Evolutionary conservation across 2,113 vertebrate genomes (phyloP), one percentile per base, ranked within the genome.

Genomic region (Gallinago undulata): DNA sequence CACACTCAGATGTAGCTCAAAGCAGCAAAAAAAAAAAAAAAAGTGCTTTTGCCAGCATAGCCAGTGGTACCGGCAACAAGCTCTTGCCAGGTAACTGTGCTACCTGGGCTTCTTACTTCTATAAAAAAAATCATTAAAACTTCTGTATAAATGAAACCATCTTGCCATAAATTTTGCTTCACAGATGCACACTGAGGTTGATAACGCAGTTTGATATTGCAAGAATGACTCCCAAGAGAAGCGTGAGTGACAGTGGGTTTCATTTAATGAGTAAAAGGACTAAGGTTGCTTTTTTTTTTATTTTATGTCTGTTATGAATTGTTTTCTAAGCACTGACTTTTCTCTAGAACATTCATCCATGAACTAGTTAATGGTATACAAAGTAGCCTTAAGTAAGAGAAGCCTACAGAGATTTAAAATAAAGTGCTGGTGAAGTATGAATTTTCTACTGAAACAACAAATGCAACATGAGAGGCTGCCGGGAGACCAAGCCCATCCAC

Each of bases 191-290:
- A 3, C 39, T 33, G 76, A 80, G 63, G 48, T 53, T 86, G 93
- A 16, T 73, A 89, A 79, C 2, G 4, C 63, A 86, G 88, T 77
- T 86, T 88, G 89, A 55, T 84, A 78, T 25, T 19, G 31, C 60
- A 80, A 78, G 64, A 28, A 75, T n/a, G 60, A 63, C 66, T 95
- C 87, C 89, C 81, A 43, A 78, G 74, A 93, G 93, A 74, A 95
- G 81, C 48, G 87, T 74, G 80, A 94, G 84, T 82, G 66, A 78
- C 81, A 87, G 59, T 63, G 37, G 14, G 8, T 47, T 91, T 89
- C 51, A 59, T 63, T 77, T 81, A 81, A 84, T 66, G 64, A 84
- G 45, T 66, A 81, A 86, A 89, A 88, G 24, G 33, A 60, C 51
- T 41, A 45, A 48, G 25, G 50, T 51, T 55, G 27, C 9, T 21